phyloP scores from a whole-genome alignment of 2,888 invertebrate species.

The Yponomeuta plumbellus region DNA sequence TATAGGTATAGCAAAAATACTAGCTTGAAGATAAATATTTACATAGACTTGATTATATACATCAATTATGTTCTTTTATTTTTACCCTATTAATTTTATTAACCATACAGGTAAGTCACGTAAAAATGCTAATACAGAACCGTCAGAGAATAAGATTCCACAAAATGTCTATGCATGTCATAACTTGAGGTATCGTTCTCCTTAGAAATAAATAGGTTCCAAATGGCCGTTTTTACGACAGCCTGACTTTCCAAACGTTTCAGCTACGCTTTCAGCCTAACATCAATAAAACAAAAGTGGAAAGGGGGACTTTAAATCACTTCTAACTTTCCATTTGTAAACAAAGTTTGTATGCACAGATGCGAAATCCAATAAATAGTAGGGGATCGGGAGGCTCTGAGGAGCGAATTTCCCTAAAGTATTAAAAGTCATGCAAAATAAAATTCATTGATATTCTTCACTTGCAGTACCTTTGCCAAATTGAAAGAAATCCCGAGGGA shows the following conservation, averaged over 20 bases:
- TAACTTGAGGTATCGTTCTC: too few species aligned
- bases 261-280: background rate
- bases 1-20: too few species aligned
- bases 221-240: background rate
- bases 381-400: conserved; percentile 46
- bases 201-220: background rate
- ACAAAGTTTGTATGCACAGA: conserved; percentile 66
- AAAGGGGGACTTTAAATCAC: conserved; percentile 44
- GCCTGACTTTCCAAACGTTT: background rate
- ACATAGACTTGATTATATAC: too few species aligned
- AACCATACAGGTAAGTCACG: too few species aligned
- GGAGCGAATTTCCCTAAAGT: conserved; percentile 63
- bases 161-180: too few species aligned
- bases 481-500: conserved; percentile 24
- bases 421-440: conserved; percentile 59
- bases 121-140: too few species aligned
- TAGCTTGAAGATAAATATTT: too few species aligned
- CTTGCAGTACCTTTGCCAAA: conserved; percentile 33
- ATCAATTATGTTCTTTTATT: too few species aligned
- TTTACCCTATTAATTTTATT: too few species aligned
- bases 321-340: conserved; percentile 56
- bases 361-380: conserved; percentile 64
- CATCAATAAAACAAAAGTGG: conserved; percentile 21
- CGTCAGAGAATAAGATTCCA: too few species aligned
- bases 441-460: conserved; percentile 65